Percentiles rank a stretch among this genome's conserved stretches.
These are phyloP conservation scores for Auanema freiburgensis DNA, from an alignment of 2,888 invertebrate species.

Conservation along the genomic window DNA sequence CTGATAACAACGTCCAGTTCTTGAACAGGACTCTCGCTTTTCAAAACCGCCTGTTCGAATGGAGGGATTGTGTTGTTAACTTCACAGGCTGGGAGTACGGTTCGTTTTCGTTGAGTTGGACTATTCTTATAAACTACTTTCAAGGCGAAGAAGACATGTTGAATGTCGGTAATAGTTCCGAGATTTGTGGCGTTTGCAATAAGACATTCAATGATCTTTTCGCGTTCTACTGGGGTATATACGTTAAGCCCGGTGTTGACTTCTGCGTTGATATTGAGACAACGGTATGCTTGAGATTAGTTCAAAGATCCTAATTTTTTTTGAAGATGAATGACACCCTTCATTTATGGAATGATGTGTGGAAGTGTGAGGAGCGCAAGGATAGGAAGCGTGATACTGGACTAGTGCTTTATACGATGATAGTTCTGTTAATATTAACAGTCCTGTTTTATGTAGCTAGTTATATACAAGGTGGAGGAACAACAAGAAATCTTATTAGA, in stretches of 20 bases:
- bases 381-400: slow-evolving; percentile 32
- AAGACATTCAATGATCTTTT: slow-evolving; percentile 50
- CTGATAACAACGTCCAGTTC: slow-evolving; percentile 40
- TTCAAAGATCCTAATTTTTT: not conserved
- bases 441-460: slow-evolving; percentile 58
- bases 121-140: not conserved
- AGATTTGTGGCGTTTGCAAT: slow-evolving; percentile 50
- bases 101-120: not conserved
- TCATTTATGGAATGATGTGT: slow-evolving; percentile 60
- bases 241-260: slow-evolving; percentile 53
- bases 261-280: slow-evolving; percentile 63
- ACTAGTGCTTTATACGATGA: slow-evolving; percentile 41
- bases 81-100: slow-evolving; percentile 25
- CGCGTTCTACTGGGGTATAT: slow-evolving; percentile 61
- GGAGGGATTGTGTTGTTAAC: slow-evolving; percentile 58
- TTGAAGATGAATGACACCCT: slow-evolving; percentile 62
- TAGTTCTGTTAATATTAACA: slow-evolving; percentile 46
- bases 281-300: slow-evolving; percentile 28
- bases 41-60: slow-evolving; percentile 40
- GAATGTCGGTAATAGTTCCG: slow-evolving; percentile 20
- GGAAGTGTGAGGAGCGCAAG: slow-evolving; percentile 51
- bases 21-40: slow-evolving; percentile 44
- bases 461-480: slow-evolving; percentile 58
- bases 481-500: slow-evolving; percentile 46
- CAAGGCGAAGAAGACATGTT: slow-evolving; percentile 4